Base-by-base conservation (phyloP, 2,113 vertebrate genomes). In the Corythornis vintsioides region DNA sequence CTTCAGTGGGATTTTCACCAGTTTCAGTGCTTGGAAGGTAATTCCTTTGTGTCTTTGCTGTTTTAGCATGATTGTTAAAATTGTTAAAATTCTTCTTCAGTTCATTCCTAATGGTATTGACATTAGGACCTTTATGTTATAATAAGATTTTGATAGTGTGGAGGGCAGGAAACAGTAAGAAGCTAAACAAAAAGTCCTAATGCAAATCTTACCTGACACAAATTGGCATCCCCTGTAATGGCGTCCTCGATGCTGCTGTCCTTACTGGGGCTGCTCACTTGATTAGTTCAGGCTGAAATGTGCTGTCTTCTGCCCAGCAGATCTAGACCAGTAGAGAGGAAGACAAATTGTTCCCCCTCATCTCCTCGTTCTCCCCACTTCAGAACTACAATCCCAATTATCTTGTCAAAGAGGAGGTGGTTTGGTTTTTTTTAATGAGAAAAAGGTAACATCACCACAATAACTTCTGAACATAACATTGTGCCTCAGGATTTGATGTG, bases 241-340 rank as follows among this genome's bases (percentile, higher is more conserved):
- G 48, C 74, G 86, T 90, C 75, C 47, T 85, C 2, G 5, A 4
- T 85, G 52, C 28, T 93, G 6, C 53, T 89, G 4, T 86, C 56
- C 76, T 78, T 59, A 19, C 43, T 65, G 21, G 60, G 67, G 79
- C 87, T 96, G 63, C 65, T 93, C 48, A 73, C 56, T 85, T 79
- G 92, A 35, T 52, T 73, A 67, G 42, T 80, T 61, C 77, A 90
- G 90, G 81, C 52, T 83, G 72, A 87, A 93, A 88, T 57, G 67
- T 92, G 61, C 60, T 75, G 15, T 88, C 35, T 45, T 77, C 72
- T 94, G 56, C 24, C 55, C 52, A 59, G 5, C 63, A 94, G 52
- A 69, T 82, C 53, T 71, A 79, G 90, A 90, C 57, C 73, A 57
- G 63, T 25, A 90, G 73, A 89, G 79, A 45, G 57, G 28, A 88